Evolutionary conservation across 2,888 invertebrate species (phyloP).

Genomic region (Parnassius orleans): DNA sequence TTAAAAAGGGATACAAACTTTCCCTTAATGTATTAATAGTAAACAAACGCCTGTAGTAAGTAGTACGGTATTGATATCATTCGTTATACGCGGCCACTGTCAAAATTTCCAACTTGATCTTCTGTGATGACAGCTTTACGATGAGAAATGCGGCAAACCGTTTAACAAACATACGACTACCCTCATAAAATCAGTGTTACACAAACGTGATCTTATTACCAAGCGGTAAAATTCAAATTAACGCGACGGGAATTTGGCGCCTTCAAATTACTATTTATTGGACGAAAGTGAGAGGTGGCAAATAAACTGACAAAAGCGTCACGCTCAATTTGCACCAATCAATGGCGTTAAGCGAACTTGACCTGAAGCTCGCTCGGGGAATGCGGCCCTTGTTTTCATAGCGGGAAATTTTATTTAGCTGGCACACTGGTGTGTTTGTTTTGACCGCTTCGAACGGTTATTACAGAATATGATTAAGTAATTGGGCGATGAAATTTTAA

Average conservation of each 20-base stretch:
- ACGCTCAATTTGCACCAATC: constrained; percentile 61
- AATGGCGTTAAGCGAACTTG: constrained; percentile 53
- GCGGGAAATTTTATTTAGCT: constrained; percentile 30
- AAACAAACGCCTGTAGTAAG: neutral
- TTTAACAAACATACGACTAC: neutral
- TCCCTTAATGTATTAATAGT: too few species aligned
- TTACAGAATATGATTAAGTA: constrained; percentile 12
- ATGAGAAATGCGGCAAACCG: constrained; percentile 18
- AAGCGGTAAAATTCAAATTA: constrained; percentile 1
- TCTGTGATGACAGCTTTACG: constrained; percentile 13
- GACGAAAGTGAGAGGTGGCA: constrained; percentile 36
- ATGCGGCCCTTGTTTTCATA: constrained; percentile 34
- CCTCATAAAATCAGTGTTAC: neutral
- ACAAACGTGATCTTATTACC: constrained; percentile 2
- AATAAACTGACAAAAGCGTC: constrained; percentile 41
- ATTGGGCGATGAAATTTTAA: constrained; percentile 5
- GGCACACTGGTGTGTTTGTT: constrained; percentile 21
- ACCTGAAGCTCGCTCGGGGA: constrained; percentile 42
- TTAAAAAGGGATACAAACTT: too few species aligned
- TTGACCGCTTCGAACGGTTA: neutral
- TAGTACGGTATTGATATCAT: constrained; percentile 3
- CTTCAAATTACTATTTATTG: constrained; percentile 28
- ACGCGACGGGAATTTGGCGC: neutral
- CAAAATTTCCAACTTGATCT: constrained; percentile 21
- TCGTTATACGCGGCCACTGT: neutral